Percentiles rank a stretch among this genome's conserved stretches.
phyloP scores from a whole-genome alignment of 2,113 vertebrate genomes.

The Phoenicopterus ruber region DNA sequence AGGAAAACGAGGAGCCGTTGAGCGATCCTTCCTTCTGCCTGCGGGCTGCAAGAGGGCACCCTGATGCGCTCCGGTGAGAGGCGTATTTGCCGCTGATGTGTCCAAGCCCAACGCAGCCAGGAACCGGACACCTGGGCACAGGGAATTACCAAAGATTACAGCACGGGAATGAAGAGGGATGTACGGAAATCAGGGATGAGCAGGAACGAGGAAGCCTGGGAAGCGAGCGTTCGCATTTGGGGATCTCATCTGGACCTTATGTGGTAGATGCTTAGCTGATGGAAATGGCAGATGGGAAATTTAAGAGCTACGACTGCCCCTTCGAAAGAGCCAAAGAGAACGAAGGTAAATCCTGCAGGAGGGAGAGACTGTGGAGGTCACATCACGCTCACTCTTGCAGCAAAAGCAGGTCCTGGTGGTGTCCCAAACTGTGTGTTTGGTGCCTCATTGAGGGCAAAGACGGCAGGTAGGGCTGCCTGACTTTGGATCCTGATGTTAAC shows the following conservation, averaged over 20 bases:
- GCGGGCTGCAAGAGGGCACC: conserved; percentile 91
- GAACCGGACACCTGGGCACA: conserved; percentile 87
- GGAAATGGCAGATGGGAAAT: background rate
- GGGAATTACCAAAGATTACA: background rate
- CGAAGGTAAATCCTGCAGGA: background rate
- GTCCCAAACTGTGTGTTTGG: background rate
- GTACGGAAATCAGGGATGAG: background rate
- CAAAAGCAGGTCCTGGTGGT: background rate
- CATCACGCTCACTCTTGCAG: background rate
- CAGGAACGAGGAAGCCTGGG: background rate
- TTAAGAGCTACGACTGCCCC: background rate
- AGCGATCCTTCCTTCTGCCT: conserved; percentile 93
- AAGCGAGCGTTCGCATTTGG: accelerated
- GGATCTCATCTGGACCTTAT: background rate
- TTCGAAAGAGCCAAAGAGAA: background rate
- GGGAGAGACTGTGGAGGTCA: background rate
- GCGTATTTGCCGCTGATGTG: conserved; percentile 98
- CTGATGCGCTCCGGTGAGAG: conserved; percentile 95
- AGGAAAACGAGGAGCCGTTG: conserved; percentile 90
- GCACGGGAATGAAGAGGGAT: accelerated
- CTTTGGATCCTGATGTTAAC: accelerated
- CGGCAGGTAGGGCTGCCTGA: background rate
- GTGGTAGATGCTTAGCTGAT: background rate
- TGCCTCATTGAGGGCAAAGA: background rate
- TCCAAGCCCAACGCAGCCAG: conserved; percentile 93